Percentiles rank a stretch among this genome's conserved stretches.
Evolutionary conservation across 2,113 vertebrate species (phyloP).

Genomic region (Haplochromis vanheusdeni): DNA sequence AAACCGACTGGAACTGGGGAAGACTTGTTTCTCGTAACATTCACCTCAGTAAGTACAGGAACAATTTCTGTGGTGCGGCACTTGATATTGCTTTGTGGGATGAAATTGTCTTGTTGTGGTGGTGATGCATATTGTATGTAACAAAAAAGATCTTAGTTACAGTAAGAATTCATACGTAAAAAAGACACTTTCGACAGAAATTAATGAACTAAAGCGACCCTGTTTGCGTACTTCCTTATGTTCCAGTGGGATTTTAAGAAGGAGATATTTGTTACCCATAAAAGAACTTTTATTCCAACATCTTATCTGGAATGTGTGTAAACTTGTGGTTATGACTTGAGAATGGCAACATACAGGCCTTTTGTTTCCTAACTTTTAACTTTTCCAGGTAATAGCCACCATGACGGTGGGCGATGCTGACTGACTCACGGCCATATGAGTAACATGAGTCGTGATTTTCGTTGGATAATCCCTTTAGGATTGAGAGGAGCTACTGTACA

Average conservation of each 20-base stretch:
- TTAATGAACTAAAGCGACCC: neutral
- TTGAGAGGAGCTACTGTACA: neutral
- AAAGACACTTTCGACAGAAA: neutral
- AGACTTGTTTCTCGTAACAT: neutral
- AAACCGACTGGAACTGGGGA: neutral
- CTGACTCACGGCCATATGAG: neutral
- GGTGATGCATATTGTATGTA: neutral
- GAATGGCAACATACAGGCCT: neutral
- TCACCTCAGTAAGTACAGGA: neutral
- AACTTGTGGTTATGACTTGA: neutral
- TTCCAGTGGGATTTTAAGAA: neutral
- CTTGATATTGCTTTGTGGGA: neutral
- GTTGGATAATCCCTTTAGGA: neutral
- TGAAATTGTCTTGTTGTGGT: neutral
- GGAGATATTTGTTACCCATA: neutral
- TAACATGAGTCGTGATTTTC: constrained; percentile 3
- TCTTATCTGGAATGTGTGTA: neutral
- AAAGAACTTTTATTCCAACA: neutral
- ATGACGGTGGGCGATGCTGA: neutral
- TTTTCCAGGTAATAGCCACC: neutral
- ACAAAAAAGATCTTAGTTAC: neutral
- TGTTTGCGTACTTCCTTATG: neutral
- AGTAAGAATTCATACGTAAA: neutral
- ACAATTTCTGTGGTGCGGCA: neutral
- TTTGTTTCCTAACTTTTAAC: neutral